Evolutionary conservation across 2,888 invertebrate genomes (phyloP).

Genomic region (Netelia melanura): DNA sequence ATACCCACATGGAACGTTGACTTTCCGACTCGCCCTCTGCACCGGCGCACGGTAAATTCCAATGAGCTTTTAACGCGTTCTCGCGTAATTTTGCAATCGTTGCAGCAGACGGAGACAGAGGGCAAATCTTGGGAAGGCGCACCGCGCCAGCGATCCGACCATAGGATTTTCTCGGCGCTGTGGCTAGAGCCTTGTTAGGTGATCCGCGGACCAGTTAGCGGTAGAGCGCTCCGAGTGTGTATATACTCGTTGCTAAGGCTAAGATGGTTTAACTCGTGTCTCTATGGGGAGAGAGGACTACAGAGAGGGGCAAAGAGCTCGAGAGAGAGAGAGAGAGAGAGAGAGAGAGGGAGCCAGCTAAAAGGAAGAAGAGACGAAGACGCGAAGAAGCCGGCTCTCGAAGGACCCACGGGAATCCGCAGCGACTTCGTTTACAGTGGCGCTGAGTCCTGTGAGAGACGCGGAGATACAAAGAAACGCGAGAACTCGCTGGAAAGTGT

Average conservation of each 20-base stretch:
- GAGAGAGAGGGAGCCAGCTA: slow-evolving; percentile 8
- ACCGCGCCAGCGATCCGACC: not conserved
- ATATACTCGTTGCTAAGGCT: slow-evolving; percentile 37
- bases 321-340: slow-evolving; percentile 12
- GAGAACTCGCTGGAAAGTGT: slow-evolving; percentile 42
- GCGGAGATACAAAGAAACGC: slow-evolving; percentile 10
- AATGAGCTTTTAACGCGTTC: slow-evolving; percentile 65
- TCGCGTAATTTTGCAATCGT: slow-evolving; percentile 60
- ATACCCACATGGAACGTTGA: slow-evolving; percentile 31
- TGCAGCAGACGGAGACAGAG: slow-evolving; percentile 20
- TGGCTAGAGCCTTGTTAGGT: slow-evolving; percentile 52
- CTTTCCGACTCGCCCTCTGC: slow-evolving; percentile 3
- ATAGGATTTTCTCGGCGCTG: slow-evolving; percentile 24
- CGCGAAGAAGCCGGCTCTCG: not conserved
- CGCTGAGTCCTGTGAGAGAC: not conserved
- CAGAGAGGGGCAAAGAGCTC: not conserved
- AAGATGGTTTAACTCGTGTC: slow-evolving; percentile 25
- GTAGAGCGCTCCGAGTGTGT: slow-evolving; percentile 2
- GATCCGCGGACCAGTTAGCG: slow-evolving; percentile 49
- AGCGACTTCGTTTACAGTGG: slow-evolving; percentile 29
- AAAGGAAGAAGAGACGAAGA: not conserved
- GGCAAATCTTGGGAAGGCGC: slow-evolving; percentile 25
- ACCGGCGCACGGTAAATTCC: slow-evolving; percentile 53
- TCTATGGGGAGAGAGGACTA: not conserved
- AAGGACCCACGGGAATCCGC: slow-evolving; percentile 62